phyloP scores from a whole-genome alignment of 2,888 invertebrate genomes.

The Hypsopygia costalis region DNA sequence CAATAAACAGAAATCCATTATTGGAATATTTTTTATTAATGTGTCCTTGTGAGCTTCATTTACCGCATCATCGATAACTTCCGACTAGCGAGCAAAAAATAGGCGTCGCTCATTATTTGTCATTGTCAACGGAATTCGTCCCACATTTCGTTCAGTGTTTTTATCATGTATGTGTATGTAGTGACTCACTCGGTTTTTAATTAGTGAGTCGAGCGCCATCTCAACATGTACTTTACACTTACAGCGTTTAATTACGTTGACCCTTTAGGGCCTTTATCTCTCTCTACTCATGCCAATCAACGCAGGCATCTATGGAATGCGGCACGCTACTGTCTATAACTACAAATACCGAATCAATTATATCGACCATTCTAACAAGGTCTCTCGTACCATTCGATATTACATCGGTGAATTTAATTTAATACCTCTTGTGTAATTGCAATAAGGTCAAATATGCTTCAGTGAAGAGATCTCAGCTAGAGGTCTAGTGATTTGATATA shows the following conservation, averaged over 20 bases:
- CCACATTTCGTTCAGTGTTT: conserved; percentile 11
- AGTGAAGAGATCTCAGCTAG: conserved; percentile 11
- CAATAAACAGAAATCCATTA: too few relatives aligned
- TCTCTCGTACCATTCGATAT: neutral
- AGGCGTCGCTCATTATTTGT: conserved; percentile 13
- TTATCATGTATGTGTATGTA: conserved; percentile 13
- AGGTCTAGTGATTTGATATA: conserved; percentile 23
- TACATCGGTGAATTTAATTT: conserved; percentile 1
- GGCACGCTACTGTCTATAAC: conserved; percentile 33
- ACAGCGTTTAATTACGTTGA: conserved; percentile 40
- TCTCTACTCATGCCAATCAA: conserved; percentile 42
- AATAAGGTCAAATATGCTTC: conserved; percentile 20
- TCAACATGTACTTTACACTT: conserved; percentile 24
- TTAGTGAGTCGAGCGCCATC: conserved; percentile 5
- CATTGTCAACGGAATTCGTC: conserved; percentile 19
- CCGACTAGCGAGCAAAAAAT: conserved; percentile 19
- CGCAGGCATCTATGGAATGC: conserved; percentile 44
- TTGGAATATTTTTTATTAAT: too few relatives aligned
- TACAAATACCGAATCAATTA: conserved; percentile 33
- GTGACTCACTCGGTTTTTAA: conserved; percentile 4
- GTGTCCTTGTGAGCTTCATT: conserved; percentile 7
- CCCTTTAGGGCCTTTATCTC: too few relatives aligned
- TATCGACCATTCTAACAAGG: conserved; percentile 7
- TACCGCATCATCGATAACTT: conserved; percentile 19
- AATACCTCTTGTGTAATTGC: conserved; percentile 9